Percentiles rank a stretch among this genome's conserved stretches.
Conservation (phyloP, 2,888 invertebrate species). For the Pelosia muscerda region DNA sequence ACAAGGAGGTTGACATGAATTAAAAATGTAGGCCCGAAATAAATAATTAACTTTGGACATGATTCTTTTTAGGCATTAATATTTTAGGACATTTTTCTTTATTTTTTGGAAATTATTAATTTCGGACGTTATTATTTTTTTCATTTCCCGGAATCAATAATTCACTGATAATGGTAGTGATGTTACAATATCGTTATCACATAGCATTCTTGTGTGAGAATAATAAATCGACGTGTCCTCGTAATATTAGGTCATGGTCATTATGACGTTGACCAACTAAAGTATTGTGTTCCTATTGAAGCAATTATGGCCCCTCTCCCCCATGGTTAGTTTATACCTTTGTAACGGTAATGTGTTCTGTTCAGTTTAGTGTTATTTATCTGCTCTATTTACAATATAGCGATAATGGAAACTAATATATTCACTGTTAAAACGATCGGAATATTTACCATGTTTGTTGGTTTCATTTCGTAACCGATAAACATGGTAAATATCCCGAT, state of each 20-base stretch:
- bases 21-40: too few relatives aligned
- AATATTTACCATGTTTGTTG: too few relatives aligned
- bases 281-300: constrained; percentile 1
- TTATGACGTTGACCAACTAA: constrained; percentile 2
- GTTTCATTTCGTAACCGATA: too few relatives aligned
- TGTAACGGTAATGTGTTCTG: background rate
- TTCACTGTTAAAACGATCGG: background rate
- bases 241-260: background rate
- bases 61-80: too few relatives aligned
- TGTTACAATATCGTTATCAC: background rate
- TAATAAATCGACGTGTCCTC: background rate
- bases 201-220: background rate
- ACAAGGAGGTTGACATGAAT: too few relatives aligned
- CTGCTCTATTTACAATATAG: background rate
- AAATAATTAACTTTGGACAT: too few relatives aligned
- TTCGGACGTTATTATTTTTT: background rate
- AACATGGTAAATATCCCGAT: too few relatives aligned
- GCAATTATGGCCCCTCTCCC: constrained; percentile 6
- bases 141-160: background rate
- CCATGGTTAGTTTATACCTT: background rate
- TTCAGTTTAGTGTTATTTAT: background rate
- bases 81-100: too few relatives aligned
- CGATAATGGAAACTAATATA: background rate
- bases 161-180: background rate
- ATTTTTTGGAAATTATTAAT: background rate